Evolutionary conservation across 1,140 invertebrate species (phyloP), one percentile per base, ranked within the genome.

Genomic region (Caenorhabditis inopinata): DNA sequence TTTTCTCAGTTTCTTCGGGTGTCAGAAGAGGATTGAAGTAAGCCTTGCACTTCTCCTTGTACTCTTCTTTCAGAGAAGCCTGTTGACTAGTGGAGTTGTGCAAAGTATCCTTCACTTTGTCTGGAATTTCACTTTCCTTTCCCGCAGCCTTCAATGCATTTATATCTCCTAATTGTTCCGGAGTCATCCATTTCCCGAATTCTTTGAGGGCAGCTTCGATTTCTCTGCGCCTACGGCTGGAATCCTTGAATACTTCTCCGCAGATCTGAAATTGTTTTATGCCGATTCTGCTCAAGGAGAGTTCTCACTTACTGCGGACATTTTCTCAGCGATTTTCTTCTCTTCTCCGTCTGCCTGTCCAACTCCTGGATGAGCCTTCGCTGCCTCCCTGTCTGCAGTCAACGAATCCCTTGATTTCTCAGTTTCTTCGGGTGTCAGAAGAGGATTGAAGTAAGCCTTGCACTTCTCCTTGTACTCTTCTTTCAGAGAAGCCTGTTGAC

Each of bases 381-480:
- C 18, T 9, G 53, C 38, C 23, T 78, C 68, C 27, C 32, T n/a
- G n/a, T n/a, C n/a, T n/a, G n/a, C n/a, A n/a, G n/a, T n/a, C n/a
- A n/a, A n/a, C n/a, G n/a, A n/a, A n/a, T n/a, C n/a, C n/a, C n/a
- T n/a, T n/a, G n/a, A 27, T 23, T 78, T 78, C 21, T 78, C 49
- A n/a, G 35, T 51, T 23, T 78, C 49, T 25, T 78, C 76, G 38
- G 58, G 38, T 21, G 58, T 68, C 58, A 68, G 35, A 7, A 68
- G 32, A 38, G 58, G 58, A 42, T 29, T 68, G 58, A 68, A 68
- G 4, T 18, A 79, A 6, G 46, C 58, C 46, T 45, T 79, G 78
- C 78, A 79, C 18, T 74, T 75, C 29, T 46, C 78, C 23, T 79
- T 79, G 78, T 32, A 75, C 21, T 79, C 68, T 47, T 79, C 78